These are phyloP conservation scores for Coenonympha glycerion DNA, from an alignment of 2,888 invertebrate species.

Conservation along the genomic window DNA sequence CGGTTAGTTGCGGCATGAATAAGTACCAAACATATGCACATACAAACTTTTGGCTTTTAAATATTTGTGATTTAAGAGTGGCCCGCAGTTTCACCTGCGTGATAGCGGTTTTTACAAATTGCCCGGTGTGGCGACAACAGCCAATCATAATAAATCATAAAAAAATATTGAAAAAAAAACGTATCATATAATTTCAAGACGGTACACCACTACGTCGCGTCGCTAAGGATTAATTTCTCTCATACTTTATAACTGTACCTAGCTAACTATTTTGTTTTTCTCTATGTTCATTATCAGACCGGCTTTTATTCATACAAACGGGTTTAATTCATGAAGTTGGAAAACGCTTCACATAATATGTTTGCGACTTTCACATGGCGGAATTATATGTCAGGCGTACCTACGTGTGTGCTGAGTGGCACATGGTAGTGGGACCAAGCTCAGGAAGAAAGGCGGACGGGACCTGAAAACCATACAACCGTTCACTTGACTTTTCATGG, in stretches of 20 bases:
- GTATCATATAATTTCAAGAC: too few species aligned
- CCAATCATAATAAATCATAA: neutral
- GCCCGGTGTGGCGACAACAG: too few species aligned
- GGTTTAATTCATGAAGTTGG: constrained; percentile 22
- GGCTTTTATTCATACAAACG: constrained; percentile 18
- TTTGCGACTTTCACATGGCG: constrained; percentile 18
- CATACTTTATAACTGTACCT: neutral
- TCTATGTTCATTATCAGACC: constrained; percentile 10
- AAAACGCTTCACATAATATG: constrained; percentile 17
- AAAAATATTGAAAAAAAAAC: too few species aligned
- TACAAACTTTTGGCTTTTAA: too few species aligned
- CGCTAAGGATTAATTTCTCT: neutral
- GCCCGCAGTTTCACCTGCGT: too few species aligned
- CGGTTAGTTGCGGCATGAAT: too few species aligned
- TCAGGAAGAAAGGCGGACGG: neutral
- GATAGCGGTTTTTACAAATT: too few species aligned
- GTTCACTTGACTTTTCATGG: too few species aligned
- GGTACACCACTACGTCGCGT: too few species aligned
- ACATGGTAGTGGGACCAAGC: neutral
- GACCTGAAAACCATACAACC: too few species aligned
- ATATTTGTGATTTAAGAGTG: too few species aligned
- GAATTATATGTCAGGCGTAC: constrained; percentile 12
- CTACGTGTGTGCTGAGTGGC: constrained; percentile 11
- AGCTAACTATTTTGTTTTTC: neutral
- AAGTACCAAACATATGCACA: too few species aligned